Evolutionary conservation across 2,888 invertebrate genomes (phyloP).

Genomic region (Heliothis peltigera): DNA sequence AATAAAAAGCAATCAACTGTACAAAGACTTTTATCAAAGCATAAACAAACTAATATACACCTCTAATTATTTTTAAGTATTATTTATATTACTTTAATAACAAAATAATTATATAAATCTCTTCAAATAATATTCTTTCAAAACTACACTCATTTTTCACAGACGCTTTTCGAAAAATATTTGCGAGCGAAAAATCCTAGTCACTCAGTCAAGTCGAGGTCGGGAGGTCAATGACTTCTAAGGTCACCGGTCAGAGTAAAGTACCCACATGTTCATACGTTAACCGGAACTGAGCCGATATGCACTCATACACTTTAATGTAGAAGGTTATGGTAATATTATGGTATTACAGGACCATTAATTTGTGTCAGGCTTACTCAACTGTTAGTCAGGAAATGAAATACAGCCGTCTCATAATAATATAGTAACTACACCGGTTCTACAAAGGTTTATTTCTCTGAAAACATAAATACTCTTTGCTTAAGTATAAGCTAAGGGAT

Average conservation of each 20-base stretch:
- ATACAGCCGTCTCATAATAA: too few relatives aligned
- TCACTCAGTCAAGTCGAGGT: conserved; percentile 62
- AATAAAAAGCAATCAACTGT: conserved; percentile 23
- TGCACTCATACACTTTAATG: conserved; percentile 8
- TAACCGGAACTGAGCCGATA: conserved; percentile 47
- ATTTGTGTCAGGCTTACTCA: too few relatives aligned
- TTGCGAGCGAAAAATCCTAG: conserved; percentile 49
- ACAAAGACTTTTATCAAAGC: conserved; percentile 27
- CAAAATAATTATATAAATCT: conserved; percentile 6
- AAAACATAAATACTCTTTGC: too few relatives aligned
- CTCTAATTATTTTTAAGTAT: conserved; percentile 7
- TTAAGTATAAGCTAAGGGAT: neutral
- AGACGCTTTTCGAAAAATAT: conserved; percentile 16
- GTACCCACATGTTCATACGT: conserved; percentile 37
- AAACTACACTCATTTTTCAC: too few relatives aligned
- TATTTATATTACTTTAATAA: conserved; percentile 4
- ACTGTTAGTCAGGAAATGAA: too few relatives aligned
- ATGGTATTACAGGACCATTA: conserved; percentile 10
- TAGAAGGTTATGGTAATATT: conserved; percentile 13
- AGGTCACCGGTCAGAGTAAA: conserved; percentile 72
- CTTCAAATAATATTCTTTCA: too few relatives aligned
- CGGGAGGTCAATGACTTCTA: conserved; percentile 68
- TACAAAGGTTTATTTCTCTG: too few relatives aligned
- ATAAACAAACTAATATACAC: conserved; percentile 20
- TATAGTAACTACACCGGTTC: too few relatives aligned